Percentiles rank a stretch among this genome's conserved stretches.
These are phyloP conservation scores for Acestrorhynchus altus DNA, from an alignment of 2,797 vertebrate species.

Conservation along the genomic window DNA sequence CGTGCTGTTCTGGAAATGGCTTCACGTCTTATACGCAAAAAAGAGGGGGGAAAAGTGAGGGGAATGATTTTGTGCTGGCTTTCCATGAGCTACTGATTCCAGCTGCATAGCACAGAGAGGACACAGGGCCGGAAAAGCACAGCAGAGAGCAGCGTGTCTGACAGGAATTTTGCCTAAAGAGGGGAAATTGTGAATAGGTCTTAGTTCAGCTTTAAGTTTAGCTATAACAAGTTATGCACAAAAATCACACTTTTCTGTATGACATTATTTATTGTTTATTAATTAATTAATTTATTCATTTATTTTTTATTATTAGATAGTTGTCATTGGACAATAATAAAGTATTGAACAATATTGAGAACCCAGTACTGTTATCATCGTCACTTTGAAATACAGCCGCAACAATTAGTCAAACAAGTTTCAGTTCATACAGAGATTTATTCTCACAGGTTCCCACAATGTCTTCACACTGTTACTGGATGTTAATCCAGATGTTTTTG, in stretches of 20 bases:
- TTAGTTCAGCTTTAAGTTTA: slow-evolving; percentile 15
- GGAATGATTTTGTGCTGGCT: slow-evolving; percentile 31
- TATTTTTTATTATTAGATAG: too few species aligned
- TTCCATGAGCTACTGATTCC: slow-evolving; percentile 44
- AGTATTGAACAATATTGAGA: too few species aligned
- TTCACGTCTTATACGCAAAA: neutral
- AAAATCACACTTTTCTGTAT: neutral
- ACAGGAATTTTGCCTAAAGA: slow-evolving; percentile 12
- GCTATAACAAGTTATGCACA: slow-evolving; percentile 16
- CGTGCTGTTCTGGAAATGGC: slow-evolving; percentile 34
- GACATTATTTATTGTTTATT: too few species aligned
- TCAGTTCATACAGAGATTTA: too few species aligned
- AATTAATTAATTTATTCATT: too few species aligned
- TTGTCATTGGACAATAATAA: too few species aligned
- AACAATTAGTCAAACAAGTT: too few species aligned
- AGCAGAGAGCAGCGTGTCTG: slow-evolving; percentile 25
- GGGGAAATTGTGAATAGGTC: slow-evolving; percentile 15
- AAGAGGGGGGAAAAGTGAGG: neutral
- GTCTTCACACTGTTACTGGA: too few species aligned
- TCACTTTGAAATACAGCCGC: too few species aligned
- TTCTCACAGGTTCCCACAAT: too few species aligned
- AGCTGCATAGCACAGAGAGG: slow-evolving; percentile 40
- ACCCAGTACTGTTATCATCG: too few species aligned
- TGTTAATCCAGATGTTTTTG: too few species aligned
- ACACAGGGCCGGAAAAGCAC: slow-evolving; percentile 25